Conservation (phyloP, 2,113 vertebrate genomes). For the Otocyon megalotis region DNA sequence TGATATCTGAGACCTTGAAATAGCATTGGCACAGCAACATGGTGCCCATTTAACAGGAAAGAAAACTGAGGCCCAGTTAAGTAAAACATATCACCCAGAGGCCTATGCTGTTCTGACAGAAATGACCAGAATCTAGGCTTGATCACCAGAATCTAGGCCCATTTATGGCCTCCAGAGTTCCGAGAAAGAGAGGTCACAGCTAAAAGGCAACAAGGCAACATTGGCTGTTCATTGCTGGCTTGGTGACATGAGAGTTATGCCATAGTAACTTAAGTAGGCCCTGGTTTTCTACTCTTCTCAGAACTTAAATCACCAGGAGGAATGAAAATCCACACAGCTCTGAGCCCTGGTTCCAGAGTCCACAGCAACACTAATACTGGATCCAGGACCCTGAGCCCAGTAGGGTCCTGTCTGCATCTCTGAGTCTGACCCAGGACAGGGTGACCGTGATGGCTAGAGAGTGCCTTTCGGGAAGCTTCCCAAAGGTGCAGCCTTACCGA, state of each 20-base stretch:
- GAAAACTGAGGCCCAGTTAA: background rate
- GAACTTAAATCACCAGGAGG: background rate
- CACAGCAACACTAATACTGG: background rate
- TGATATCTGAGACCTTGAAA: background rate
- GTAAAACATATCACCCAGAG: background rate
- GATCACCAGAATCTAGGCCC: background rate
- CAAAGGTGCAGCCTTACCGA: background rate
- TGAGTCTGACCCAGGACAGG: background rate
- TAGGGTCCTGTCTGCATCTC: background rate
- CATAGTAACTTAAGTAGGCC: background rate
- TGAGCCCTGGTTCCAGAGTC: background rate
- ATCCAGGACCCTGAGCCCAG: background rate
- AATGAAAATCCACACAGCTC: background rate
- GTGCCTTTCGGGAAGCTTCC: background rate
- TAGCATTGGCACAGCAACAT: background rate
- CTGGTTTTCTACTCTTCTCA: background rate
- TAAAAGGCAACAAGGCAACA: background rate
- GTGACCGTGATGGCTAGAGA: background rate
- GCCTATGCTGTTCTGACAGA: background rate
- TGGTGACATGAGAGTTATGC: background rate
- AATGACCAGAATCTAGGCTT: background rate
- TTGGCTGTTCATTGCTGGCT: background rate
- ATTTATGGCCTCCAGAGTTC: background rate
- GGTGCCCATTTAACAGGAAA: background rate
- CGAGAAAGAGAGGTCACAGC: background rate